phyloP scores from a whole-genome alignment of 2,888 invertebrate species.

The Apodemia zela region DNA sequence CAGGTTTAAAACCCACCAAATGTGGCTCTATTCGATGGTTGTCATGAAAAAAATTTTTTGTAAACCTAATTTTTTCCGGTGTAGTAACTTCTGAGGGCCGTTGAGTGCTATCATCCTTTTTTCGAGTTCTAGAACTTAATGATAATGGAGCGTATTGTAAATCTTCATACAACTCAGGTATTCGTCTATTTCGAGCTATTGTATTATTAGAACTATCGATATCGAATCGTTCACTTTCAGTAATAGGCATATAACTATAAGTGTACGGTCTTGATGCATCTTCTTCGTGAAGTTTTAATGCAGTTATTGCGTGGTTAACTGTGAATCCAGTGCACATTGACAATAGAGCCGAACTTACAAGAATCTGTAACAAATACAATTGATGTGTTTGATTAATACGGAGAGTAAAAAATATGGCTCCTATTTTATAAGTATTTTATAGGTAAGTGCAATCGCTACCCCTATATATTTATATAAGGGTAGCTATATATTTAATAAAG shows the following conservation, averaged over 20 bases:
- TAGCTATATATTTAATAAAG: too few species aligned
- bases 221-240: background rate
- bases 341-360: background rate
- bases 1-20: background rate
- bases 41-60: background rate
- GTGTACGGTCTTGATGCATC: background rate
- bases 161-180: background rate
- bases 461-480: too few species aligned
- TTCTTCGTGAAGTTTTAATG: background rate
- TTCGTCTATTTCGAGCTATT: conserved; percentile 2
- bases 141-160: background rate
- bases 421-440: too few species aligned
- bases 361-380: background rate
- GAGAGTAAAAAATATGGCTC: too few species aligned
- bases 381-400: too few species aligned
- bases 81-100: background rate
- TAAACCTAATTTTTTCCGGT: background rate
- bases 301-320: background rate
- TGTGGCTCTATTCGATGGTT: conserved; percentile 3
- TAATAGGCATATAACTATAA: background rate
- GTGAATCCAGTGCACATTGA: background rate
- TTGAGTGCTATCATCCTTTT: background rate
- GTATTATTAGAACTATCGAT: background rate
- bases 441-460: too few species aligned
- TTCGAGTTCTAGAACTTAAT: background rate